phyloP scores from a whole-genome alignment of 2,888 invertebrate genomes.

The Muschampia plurimacula region DNA sequence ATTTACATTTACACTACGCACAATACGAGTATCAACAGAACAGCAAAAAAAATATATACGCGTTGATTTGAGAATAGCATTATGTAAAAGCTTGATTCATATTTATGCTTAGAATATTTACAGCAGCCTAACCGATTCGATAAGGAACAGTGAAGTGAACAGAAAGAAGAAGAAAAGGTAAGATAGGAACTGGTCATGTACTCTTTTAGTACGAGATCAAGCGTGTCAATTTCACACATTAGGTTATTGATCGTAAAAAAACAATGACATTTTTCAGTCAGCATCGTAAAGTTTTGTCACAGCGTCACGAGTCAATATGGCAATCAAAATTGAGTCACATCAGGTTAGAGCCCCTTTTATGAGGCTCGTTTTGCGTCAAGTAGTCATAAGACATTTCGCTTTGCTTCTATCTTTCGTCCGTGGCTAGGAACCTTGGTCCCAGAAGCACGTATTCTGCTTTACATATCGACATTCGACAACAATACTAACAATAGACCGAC shows the following conservation, averaged over 20 bases:
- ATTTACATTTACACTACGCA: constrained; percentile 20
- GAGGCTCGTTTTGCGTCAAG: background rate
- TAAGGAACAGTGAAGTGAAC: background rate
- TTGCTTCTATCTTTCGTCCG: background rate
- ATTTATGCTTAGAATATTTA: constrained; percentile 16
- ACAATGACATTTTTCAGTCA: background rate
- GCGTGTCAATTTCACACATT: background rate
- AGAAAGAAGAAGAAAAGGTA: constrained; percentile 3
- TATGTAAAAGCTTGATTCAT: constrained; percentile 3
- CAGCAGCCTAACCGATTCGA: constrained; percentile 9
- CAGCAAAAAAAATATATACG: background rate
- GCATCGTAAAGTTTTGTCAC: background rate
- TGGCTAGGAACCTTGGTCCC: constrained; percentile 47
- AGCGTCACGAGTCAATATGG: background rate
- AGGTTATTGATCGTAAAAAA: too few relatives aligned
- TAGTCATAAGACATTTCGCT: background rate
- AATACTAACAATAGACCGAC: constrained; percentile 54
- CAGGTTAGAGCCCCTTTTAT: background rate
- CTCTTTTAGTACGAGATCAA: background rate
- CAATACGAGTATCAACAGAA: constrained; percentile 2
- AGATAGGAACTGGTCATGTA: background rate
- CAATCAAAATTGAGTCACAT: background rate
- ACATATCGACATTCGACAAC: constrained; percentile 50
- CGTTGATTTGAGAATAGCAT: constrained; percentile 1
- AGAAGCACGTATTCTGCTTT: constrained; percentile 66